These are phyloP conservation scores for Morinoia aosen DNA, from an alignment of 2,888 invertebrate genomes.

Conservation along the genomic window DNA sequence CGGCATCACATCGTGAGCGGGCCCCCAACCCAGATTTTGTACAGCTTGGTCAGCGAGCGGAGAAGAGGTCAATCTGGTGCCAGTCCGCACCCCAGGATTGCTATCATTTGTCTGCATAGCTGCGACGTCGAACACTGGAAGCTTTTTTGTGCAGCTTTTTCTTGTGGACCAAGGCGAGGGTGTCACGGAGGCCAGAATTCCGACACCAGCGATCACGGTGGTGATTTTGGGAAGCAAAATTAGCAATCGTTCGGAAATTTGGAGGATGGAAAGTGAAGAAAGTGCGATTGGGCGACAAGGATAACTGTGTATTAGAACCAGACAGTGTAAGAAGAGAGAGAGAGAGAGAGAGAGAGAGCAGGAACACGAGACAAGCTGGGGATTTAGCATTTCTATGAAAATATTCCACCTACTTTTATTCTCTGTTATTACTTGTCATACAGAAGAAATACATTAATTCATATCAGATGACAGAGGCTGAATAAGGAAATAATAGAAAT, in stretches of 20 bases:
- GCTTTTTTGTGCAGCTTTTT: constrained; percentile 16
- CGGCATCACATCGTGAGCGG: too few relatives aligned
- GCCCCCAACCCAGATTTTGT: too few relatives aligned
- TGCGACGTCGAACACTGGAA: constrained; percentile 28
- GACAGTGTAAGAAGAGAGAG: not conserved
- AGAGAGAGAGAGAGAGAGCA: not conserved
- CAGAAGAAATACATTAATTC: too few relatives aligned
- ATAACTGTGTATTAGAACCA: too few relatives aligned
- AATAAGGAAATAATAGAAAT: too few relatives aligned
- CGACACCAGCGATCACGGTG: not conserved
- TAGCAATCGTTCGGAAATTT: not conserved
- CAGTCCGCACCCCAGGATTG: not conserved
- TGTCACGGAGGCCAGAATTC: not conserved
- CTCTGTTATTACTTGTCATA: too few relatives aligned
- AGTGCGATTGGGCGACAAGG: not conserved
- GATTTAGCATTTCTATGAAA: too few relatives aligned
- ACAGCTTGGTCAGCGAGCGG: not conserved
- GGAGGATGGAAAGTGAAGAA: too few relatives aligned
- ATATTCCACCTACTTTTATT: too few relatives aligned
- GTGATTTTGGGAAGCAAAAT: not conserved
- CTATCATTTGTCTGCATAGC: constrained; percentile 49
- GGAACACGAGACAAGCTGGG: too few relatives aligned
- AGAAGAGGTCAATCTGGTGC: constrained; percentile 34
- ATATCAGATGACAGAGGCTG: too few relatives aligned
- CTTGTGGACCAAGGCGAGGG: not conserved